phyloP scores from a whole-genome alignment of 2,113 vertebrate species.

The Peromyscus californicus region DNA sequence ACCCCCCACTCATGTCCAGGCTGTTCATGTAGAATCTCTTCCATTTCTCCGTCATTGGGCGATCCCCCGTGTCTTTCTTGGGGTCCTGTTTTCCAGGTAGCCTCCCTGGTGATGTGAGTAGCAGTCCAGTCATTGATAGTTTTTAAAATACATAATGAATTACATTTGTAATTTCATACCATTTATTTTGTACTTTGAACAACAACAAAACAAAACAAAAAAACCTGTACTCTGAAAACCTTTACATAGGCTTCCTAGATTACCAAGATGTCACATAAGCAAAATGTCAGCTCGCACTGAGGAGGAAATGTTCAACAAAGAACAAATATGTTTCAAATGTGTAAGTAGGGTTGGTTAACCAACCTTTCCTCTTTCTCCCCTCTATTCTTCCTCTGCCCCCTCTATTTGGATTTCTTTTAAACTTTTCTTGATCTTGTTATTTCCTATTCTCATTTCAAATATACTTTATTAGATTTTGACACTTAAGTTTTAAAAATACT shows the following conservation, averaged over 20 bases:
- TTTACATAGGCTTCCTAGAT: not conserved
- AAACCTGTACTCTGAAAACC: not conserved
- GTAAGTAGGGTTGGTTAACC: not conserved
- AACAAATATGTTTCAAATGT: not conserved
- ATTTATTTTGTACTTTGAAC: slow-evolving; percentile 26
- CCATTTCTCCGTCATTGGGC: no score
- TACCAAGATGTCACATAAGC: not conserved
- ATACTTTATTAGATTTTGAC: not conserved
- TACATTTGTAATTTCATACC: not conserved
- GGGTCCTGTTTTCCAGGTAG: no score
- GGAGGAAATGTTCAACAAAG: slow-evolving; percentile 10
- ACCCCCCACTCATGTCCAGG: no score
- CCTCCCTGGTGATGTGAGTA: no score
- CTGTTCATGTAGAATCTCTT: no score
- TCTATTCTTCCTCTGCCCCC: not conserved
- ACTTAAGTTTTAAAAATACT: not conserved
- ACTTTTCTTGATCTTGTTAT: not conserved
- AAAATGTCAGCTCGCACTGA: not conserved
- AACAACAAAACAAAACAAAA: not conserved
- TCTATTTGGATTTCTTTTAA: not conserved
- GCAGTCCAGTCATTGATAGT: no score
- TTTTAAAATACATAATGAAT: not conserved
- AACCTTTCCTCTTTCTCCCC: not conserved
- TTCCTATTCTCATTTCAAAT: not conserved
- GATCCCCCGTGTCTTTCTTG: no score